A percentile compares a stretch with the other conserved stretches of the same genome.
These are phyloP conservation scores for Pandemis cinnamomeana DNA, from an alignment of 2,888 invertebrate species.

Conservation along the genomic window DNA sequence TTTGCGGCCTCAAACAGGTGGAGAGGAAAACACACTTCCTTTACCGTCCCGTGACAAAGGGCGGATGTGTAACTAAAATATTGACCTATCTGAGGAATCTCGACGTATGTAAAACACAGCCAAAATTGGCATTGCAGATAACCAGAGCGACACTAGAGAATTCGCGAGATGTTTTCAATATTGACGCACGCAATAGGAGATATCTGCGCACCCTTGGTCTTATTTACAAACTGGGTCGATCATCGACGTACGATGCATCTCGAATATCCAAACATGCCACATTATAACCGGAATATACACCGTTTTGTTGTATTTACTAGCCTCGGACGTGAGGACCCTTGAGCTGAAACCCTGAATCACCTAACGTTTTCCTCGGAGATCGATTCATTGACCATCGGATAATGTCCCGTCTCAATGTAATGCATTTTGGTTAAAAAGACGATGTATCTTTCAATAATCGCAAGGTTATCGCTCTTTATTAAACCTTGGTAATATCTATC, in stretches of 20 bases:
- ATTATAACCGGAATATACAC: slow-evolving; percentile 47
- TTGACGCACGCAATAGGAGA: slow-evolving; percentile 18
- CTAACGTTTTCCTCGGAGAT: slow-evolving; percentile 44
- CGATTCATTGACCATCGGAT: slow-evolving; percentile 21
- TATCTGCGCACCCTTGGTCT: slow-evolving; percentile 34
- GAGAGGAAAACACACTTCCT: slow-evolving; percentile 68
- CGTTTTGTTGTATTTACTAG: slow-evolving; percentile 41
- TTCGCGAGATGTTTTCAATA: slow-evolving; percentile 16
- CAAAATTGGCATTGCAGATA: slow-evolving; percentile 28
- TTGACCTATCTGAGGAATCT: slow-evolving; percentile 53
- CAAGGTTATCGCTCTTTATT: slow-evolving; percentile 47
- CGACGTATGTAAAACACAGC: slow-evolving; percentile 1
- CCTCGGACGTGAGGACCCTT: slow-evolving; percentile 73
- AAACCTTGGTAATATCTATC: background rate
- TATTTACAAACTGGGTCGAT: slow-evolving; percentile 32
- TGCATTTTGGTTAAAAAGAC: slow-evolving; percentile 9
- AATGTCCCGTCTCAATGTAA: slow-evolving; percentile 6
- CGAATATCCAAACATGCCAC: slow-evolving; percentile 37
- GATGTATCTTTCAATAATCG: slow-evolving; percentile 3
- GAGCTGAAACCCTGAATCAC: slow-evolving; percentile 58
- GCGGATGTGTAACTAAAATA: slow-evolving; percentile 72
- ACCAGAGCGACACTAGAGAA: slow-evolving; percentile 18
- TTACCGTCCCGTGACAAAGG: slow-evolving; percentile 47
- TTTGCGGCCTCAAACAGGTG: slow-evolving; percentile 25
- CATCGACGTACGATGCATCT: slow-evolving; percentile 35